These are phyloP conservation scores for Actinia equina DNA, from an alignment of 64 coral and sea anemone genomes.

Conservation along the genomic window DNA sequence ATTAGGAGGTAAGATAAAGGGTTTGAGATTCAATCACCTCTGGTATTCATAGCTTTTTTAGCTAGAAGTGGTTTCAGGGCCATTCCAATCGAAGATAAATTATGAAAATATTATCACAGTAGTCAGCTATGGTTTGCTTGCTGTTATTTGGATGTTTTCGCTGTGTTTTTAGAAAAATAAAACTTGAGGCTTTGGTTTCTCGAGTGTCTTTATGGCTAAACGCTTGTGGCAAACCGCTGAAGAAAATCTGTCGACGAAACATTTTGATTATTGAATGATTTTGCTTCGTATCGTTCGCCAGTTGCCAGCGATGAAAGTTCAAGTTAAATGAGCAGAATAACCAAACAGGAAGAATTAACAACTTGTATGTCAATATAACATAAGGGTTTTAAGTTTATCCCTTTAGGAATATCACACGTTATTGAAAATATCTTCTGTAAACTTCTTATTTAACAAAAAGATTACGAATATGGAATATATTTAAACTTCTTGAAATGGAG, in stretches of 20 bases:
- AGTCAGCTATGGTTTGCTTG: background rate
- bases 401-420: background rate
- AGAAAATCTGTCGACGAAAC: background rate
- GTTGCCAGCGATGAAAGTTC: background rate
- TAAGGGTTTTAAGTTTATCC: background rate
- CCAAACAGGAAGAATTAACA: constrained; percentile 21
- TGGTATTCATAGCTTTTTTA: background rate
- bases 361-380: constrained; percentile 12
- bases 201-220: background rate
- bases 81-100: background rate
- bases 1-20: background rate
- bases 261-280: background rate
- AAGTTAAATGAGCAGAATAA: background rate
- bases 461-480: background rate
- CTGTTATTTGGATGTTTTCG: background rate
- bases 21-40: background rate
- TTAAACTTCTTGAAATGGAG: constrained; percentile 18
- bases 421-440: background rate
- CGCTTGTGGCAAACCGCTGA: background rate
- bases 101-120: background rate
- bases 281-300: constrained; percentile 17
- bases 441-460: constrained; percentile 1
- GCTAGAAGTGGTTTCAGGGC: background rate
- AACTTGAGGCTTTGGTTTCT: background rate
- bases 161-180: background rate